These are phyloP conservation scores for Rhineura floridana DNA, from an alignment of 2,113 vertebrate species.

Conservation along the genomic window DNA sequence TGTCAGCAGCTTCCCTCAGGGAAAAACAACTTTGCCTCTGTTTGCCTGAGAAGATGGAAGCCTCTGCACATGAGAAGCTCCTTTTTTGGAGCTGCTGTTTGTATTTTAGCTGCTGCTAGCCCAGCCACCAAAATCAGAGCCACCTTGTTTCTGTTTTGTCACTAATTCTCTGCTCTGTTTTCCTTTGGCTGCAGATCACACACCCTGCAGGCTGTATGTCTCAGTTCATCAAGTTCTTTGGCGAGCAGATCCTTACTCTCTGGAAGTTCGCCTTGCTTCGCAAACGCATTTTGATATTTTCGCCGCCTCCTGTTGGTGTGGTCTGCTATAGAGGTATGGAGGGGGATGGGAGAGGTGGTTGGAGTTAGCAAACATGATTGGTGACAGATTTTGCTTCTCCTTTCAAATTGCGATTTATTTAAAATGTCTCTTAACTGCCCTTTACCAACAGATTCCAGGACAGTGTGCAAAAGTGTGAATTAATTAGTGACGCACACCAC, in stretches of 20 bases:
- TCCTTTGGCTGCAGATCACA: conserved; percentile 86
- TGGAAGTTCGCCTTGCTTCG: conserved; percentile 97
- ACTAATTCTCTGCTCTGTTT: conserved; percentile 39
- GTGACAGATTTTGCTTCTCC: background rate
- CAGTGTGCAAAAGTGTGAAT: no score
- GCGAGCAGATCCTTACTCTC: conserved; percentile 95
- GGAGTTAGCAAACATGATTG: background rate
- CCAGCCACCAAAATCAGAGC: background rate
- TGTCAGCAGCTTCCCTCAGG: background rate
- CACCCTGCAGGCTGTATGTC: conserved; percentile 99
- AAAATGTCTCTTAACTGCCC: no score
- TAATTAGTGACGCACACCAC: no score
- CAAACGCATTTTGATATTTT: conserved; percentile 97
- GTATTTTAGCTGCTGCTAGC: conserved; percentile 33
- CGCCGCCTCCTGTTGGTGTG: conserved; percentile 94
- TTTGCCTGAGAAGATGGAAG: background rate
- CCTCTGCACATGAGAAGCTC: background rate
- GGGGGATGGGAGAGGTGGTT: background rate
- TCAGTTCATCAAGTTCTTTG: conserved; percentile 98
- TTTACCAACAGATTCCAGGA: no score
- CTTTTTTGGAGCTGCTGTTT: background rate
- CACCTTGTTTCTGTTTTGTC: conserved; percentile 30
- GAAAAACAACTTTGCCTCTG: background rate
- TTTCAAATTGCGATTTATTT: background rate
- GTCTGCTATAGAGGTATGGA: conserved; percentile 95